Evolutionary conservation across 2,113 vertebrate species (phyloP), one percentile per base, ranked within the genome.

Genomic region (Gymnarchus niloticus): DNA sequence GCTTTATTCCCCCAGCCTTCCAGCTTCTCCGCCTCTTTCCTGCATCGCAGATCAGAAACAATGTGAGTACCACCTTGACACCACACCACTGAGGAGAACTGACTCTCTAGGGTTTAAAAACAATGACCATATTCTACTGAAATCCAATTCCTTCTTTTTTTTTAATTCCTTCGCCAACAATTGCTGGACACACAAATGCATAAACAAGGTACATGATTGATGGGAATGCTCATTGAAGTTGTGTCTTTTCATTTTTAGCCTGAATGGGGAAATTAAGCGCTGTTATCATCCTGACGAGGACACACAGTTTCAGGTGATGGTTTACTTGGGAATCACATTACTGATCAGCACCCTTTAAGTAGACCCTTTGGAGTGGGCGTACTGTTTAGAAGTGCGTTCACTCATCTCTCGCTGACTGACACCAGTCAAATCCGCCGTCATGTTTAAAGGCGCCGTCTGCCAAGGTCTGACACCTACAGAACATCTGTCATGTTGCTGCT

Each of bases 1-100:
- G 25, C 92, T 94, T 93, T 88, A 90, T 91, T 89, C 94, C 94
- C 84, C 88, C 93, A 91, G 94, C 91, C 92, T 82, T 86, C 88
- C 77, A 94, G 91, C 89, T 94, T 92, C 86, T 96, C 94, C 88
- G 95, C 95, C 90, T 94, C 95, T 87, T 95, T 95, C 89, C 95
- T 95, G 88, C 90, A 92, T 88, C 90, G 91, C 87, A 94, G 88
- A 89, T 89, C 6, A 86, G 65, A 28, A 56, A 77, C 7, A 57
- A 1, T 23, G 19, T 44, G 33, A 51, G 54, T 23, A 33, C 49
- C 49, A 28, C 10, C 17, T 44, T 41, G 14, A 3, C 21, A 6
- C 46, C n/a, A 46, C 83, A 84, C 48, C 21, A 6, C 49, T 56
- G 80, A 21, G 19, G 14, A 52, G 80, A 33, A 0, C 25, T 14